phyloP scores from a whole-genome alignment of 1,140 invertebrate species.

The Heliothis subflexa region DNA sequence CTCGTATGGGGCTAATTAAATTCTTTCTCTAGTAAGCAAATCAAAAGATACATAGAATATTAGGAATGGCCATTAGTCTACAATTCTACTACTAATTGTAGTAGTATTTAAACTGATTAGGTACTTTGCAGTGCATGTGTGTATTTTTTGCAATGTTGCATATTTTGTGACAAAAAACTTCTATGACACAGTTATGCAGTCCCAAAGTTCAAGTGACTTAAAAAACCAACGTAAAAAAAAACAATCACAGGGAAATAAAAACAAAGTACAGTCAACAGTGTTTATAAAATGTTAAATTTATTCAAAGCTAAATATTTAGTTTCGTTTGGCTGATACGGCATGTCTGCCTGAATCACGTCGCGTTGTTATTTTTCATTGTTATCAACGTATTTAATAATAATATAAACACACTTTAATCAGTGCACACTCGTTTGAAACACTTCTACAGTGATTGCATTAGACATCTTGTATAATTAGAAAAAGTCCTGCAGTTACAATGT shows the following conservation, averaged over 20 bases:
- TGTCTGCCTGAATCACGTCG: conserved; percentile 32
- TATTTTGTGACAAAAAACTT: too few relatives aligned
- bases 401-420: conserved; percentile 36
- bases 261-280: background rate
- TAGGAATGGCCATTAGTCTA: too few relatives aligned
- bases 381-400: conserved; percentile 29
- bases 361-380: conserved; percentile 38
- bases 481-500: conserved; percentile 23
- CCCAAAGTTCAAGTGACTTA: background rate
- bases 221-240: background rate
- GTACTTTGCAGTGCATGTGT: too few relatives aligned
- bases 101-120: too few relatives aligned
- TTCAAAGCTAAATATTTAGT: conserved; percentile 30
- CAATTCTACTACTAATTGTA: too few relatives aligned
- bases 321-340: conserved; percentile 36
- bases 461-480: background rate
- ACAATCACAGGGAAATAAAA: too few relatives aligned
- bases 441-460: background rate
- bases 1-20: too few relatives aligned
- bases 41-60: too few relatives aligned
- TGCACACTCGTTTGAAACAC: conserved; percentile 1
- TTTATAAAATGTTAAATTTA: conserved; percentile 14
- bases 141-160: too few relatives aligned
- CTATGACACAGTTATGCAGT: too few relatives aligned
- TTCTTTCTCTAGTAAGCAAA: too few relatives aligned